These are phyloP conservation scores for Drosophila prolongata DNA, from an alignment of 2,888 invertebrate species.

Conservation along the genomic window DNA sequence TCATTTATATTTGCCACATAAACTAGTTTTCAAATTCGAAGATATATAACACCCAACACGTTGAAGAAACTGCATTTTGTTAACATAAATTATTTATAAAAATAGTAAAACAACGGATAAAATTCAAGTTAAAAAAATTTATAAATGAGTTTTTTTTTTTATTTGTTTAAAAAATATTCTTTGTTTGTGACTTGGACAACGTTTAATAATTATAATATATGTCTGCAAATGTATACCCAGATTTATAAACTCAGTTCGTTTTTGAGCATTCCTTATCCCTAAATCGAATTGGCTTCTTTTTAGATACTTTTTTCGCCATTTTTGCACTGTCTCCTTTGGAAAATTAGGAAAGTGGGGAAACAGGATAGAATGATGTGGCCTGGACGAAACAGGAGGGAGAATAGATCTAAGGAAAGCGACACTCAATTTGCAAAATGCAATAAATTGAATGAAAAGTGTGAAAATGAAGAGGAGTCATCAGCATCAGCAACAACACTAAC, in stretches of 20 bases:
- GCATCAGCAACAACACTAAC: constrained; percentile 42
- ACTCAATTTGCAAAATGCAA: constrained; percentile 79
- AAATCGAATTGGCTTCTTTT: constrained; percentile 35
- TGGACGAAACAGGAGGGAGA: constrained; percentile 17
- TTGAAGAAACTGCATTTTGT: too few relatives aligned
- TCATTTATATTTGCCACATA: too few relatives aligned
- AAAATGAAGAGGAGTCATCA: constrained; percentile 79
- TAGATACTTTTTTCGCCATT: constrained; percentile 14
- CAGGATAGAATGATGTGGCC: constrained; percentile 35
- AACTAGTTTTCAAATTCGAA: too few relatives aligned
- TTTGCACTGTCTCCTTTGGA: constrained; percentile 3
- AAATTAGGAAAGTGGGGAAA: constrained; percentile 28
- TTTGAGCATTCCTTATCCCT: constrained; percentile 1
- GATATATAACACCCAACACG: too few relatives aligned
- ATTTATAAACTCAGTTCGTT: background rate
- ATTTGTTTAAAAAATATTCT: too few relatives aligned
- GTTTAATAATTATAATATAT: too few relatives aligned
- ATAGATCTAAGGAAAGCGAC: constrained; percentile 63
- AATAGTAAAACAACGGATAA: too few relatives aligned
- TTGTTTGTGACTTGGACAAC: too few relatives aligned
- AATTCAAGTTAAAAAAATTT: too few relatives aligned
- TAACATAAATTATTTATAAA: too few relatives aligned
- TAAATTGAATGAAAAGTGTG: constrained; percentile 80
- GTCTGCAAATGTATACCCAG: background rate
- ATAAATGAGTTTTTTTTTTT: too few relatives aligned